Evolutionary conservation across 2,797 vertebrate genomes (phyloP).

Genomic region (Sphenodon punctatus): DNA sequence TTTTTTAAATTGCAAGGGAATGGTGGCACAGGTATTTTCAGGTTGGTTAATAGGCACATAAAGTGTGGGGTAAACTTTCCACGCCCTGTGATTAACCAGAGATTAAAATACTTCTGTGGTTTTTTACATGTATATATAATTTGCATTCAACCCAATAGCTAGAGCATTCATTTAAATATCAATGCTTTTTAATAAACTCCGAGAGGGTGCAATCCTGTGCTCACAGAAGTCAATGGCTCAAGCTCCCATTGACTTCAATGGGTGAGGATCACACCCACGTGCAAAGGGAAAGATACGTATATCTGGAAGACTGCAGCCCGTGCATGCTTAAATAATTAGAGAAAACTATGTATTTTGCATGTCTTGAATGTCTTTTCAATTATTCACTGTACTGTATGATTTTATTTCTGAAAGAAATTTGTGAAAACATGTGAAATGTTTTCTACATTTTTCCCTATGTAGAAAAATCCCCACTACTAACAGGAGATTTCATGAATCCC

Average conservation of each 20-base stretch:
- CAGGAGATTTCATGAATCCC: background rate
- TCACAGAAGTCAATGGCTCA: no score
- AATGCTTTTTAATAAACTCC: background rate
- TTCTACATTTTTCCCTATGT: background rate
- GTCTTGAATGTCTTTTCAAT: background rate
- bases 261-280: no score
- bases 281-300: background rate
- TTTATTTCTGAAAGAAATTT: conserved; percentile 8
- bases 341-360: background rate
- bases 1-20: background rate
- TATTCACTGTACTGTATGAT: background rate
- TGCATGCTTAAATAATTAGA: background rate
- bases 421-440: background rate
- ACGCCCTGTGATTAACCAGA: background rate
- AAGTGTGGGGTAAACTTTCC: background rate
- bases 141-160: background rate
- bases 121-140: background rate
- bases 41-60: background rate
- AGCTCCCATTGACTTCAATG: no score
- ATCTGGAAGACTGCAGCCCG: background rate
- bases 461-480: conserved; percentile 9
- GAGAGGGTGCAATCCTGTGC: no score
- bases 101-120: background rate
- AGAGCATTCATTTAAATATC: background rate
- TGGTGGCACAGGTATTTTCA: background rate